Base-by-base conservation (phyloP, 2,113 vertebrate genomes). In the Eulacestoma nigropectus region DNA sequence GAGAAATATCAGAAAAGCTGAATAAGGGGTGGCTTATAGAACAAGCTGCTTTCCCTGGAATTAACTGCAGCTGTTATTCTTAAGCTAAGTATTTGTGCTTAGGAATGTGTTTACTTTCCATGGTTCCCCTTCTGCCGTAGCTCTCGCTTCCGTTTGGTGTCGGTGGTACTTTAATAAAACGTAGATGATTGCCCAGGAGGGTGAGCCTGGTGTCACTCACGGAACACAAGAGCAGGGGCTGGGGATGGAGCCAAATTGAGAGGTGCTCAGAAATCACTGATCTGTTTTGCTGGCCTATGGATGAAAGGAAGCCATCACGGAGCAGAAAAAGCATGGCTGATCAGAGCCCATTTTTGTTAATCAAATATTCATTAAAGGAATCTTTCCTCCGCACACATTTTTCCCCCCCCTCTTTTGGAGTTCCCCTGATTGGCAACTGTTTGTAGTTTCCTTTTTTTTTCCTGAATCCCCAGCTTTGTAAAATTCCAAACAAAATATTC, bases 261-360 rank as follows among this genome's bases (percentile, higher is more conserved):
- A 29, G 81, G 95, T 95, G 93, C 93, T 97, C 87, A 44, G 87
- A 90, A 97, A 91, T 97, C 97, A 87, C 84, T 80, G 93, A 96
- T 80, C 55, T 27, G 47, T 96, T 98, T 97, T 97, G 96, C 97
- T 98, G 98, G 98, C 97, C 98, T 97, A 97, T 98, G 98, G 98
- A 98, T 98, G 98, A 98, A 98, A 98, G 97, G 96, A 96, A 98
- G 97, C 98, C 98, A 98, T 98, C 98, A 97, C 97, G 98, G 97
- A 98, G 98, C 98, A 98, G 98, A 98, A 98, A 98, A 98, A 98
- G 98, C 98, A 98, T 97, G 97, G 98, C 98, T 97, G 96, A 89
- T 97, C 94, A 95, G 84, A 95, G 97, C 97, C 96, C 96, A 57
- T 95, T 98, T 97, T 97, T 97, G 95, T 97, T 97, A 96, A 98